Evolutionary conservation across 1,140 invertebrate species (phyloP).

Genomic region (Triops longicaudatus): DNA sequence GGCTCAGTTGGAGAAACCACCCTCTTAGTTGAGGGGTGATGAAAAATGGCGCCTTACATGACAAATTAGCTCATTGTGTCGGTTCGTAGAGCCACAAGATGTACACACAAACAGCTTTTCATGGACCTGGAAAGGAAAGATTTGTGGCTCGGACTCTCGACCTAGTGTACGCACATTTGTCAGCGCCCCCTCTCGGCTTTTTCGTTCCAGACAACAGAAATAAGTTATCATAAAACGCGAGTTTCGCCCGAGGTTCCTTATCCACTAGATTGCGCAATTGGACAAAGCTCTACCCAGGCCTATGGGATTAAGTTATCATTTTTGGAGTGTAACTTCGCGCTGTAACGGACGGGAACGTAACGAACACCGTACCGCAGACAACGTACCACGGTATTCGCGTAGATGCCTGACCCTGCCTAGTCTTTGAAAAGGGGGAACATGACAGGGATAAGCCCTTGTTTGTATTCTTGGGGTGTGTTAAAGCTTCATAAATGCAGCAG

Average conservation of each 20-base stretch:
- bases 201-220: background rate
- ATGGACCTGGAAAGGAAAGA: background rate
- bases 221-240: background rate
- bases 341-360: too few relatives aligned
- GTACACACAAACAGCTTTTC: background rate
- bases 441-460: background rate
- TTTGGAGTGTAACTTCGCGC: too few relatives aligned
- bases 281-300: background rate
- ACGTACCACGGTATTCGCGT: too few relatives aligned
- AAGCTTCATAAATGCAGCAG: slow-evolving; percentile 3
- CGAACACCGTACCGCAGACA: too few relatives aligned
- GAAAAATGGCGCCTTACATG: slow-evolving; percentile 8
- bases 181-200: background rate
- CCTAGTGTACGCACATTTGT: background rate
- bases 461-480: background rate
- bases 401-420: too few relatives aligned
- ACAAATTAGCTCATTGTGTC: slow-evolving; percentile 4
- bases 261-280: slow-evolving; percentile 9
- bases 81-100: background rate
- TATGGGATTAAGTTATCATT: too few relatives aligned
- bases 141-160: background rate
- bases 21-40: background rate
- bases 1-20: background rate
- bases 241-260: background rate
- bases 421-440: background rate